Evolutionary conservation across 2,888 invertebrate species (phyloP).

Genomic region (Nemotelus nigrinus): DNA sequence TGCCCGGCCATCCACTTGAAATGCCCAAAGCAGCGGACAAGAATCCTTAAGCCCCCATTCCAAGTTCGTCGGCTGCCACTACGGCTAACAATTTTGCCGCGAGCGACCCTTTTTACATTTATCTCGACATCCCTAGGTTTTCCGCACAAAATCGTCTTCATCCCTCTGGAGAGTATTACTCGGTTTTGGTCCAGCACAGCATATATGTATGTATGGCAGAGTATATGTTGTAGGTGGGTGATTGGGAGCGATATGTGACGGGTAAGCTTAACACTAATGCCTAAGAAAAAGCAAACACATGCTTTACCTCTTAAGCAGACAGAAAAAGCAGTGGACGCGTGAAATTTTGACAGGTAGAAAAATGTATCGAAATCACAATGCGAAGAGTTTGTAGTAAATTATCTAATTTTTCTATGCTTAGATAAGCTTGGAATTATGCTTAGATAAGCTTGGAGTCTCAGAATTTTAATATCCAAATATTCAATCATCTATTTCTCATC

Average conservation of each 20-base stretch:
- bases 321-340: too few species aligned
- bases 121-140: constrained; percentile 53
- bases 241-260: constrained; percentile 41
- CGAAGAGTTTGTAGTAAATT: too few species aligned
- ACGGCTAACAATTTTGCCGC: constrained; percentile 55
- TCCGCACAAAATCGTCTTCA: constrained; percentile 51
- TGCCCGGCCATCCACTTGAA: constrained; percentile 45
- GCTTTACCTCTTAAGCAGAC: too few species aligned
- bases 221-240: constrained; percentile 14
- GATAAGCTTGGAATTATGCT: too few species aligned
- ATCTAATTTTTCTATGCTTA: too few species aligned
- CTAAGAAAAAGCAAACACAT: too few species aligned
- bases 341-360: too few species aligned
- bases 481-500: too few species aligned
- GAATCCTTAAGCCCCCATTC: constrained; percentile 35
- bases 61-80: constrained; percentile 45
- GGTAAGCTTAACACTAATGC: too few species aligned
- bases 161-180: constrained; percentile 46
- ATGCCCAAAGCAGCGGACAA: constrained; percentile 43
- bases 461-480: too few species aligned
- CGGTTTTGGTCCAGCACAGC: constrained; percentile 24
- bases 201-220: neutral
- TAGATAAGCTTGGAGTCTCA: too few species aligned
- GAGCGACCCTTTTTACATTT: constrained; percentile 56
- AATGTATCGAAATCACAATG: too few species aligned